Evolutionary conservation across 1,140 invertebrate genomes (phyloP), one percentile per base, ranked within the genome.

Genomic region (Acromyrmex charruanus): DNA sequence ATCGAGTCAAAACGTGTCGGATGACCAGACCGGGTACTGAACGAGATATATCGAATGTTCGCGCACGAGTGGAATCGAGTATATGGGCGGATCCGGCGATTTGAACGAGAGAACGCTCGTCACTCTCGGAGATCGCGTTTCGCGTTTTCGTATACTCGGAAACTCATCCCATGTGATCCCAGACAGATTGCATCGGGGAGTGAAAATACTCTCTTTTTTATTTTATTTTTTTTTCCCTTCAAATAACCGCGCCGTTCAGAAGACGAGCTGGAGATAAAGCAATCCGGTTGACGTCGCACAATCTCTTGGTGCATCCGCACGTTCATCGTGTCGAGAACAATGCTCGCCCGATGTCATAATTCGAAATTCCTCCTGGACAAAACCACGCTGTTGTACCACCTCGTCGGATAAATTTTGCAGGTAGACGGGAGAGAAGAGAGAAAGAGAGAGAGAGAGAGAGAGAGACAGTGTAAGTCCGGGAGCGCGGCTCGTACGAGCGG

Each of bases 401-500:
- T 28, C 80, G 80, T 75, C 69, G 69, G 80, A 74, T 84, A 74
- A 84, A 84, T 84, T 84, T 84, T 84, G 28, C 69, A 84, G 31
- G 25, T 58, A 53, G 53, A 72, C 35, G 35, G 21, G 35, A 25
- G 55, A 44, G 31, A 49, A 21, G 16, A 12, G 10, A 1, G 39
- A 25, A 18, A 31, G 10, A 75, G 6, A 25, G 16, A 31, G 10
- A 75, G 6, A 31, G 61, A 12, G 39, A 14, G 16, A 12, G 10
- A 1, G 61, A 12, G 39, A 14, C 12, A 59, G 28, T 5, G 49
- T 14, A 51, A 51, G 49, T 44, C 49, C 25, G 49, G 28, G n/a
- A 59, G 55, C 55, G 31, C 6, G 7, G 44, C 61, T 80, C 63
- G 77, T 69, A 69, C 31, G n/a, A 35, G 65, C 63, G 49, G 77